A percentile compares a stretch with the other conserved stretches of the same genome.
Conservation (phyloP, 1,140 invertebrate genomes). For the Drosophila sucinea region DNA sequence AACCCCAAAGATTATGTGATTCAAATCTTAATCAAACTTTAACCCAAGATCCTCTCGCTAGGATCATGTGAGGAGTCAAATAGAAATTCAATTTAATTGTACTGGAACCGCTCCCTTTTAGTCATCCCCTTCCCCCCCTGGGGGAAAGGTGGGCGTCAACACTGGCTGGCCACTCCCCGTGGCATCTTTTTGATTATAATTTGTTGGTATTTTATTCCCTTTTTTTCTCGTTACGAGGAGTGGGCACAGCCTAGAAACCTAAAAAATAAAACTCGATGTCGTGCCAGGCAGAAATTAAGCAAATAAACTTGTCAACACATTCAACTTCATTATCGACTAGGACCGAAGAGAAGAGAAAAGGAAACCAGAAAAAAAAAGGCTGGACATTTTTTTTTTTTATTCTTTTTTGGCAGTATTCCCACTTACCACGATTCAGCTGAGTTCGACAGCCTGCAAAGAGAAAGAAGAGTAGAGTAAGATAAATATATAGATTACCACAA, state of each 20-base stretch:
- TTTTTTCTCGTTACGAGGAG: background rate
- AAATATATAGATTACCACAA: conserved; percentile 17
- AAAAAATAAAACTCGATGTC: conserved; percentile 50
- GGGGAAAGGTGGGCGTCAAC: background rate
- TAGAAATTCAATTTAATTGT: conserved; percentile 50
- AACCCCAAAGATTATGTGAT: too few relatives aligned
- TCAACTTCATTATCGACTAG: conserved; percentile 64
- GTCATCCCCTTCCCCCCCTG: conserved; percentile 34
- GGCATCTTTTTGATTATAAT: conserved; percentile 35
- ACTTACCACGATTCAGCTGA: conserved; percentile 41
- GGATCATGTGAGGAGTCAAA: too few relatives aligned
- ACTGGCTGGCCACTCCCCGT: conserved; percentile 35
- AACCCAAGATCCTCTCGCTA: too few relatives aligned
- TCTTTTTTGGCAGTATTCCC: conserved; percentile 23
- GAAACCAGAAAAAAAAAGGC: background rate
- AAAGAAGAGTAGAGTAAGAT: background rate
- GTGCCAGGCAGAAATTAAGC: conserved; percentile 62
- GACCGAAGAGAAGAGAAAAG: background rate
- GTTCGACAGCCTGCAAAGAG: conserved; percentile 26
- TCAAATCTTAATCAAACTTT: too few relatives aligned
- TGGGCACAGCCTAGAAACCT: conserved; percentile 30
- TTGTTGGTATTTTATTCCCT: background rate
- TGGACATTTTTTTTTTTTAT: conserved; percentile 27
- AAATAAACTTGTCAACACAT: conserved; percentile 75
- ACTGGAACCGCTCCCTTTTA: conserved; percentile 30